Conservation (phyloP, 2,888 invertebrate genomes). For the Caenorhabditis drosophilae region DNA sequence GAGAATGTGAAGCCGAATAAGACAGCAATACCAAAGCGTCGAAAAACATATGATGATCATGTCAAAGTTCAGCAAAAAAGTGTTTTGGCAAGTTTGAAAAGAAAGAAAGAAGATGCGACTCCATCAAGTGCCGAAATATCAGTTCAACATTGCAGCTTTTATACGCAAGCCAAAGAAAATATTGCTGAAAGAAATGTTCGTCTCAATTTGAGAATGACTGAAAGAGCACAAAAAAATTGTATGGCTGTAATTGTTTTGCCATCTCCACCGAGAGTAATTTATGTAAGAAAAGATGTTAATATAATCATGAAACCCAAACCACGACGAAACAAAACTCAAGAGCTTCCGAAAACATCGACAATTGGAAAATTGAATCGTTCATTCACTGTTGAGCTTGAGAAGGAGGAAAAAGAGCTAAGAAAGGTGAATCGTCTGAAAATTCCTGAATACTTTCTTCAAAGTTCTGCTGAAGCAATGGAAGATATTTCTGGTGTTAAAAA, state of each 20-base stretch:
- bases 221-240: slow-evolving; percentile 48
- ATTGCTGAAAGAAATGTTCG: slow-evolving; percentile 58
- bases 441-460: slow-evolving; percentile 51
- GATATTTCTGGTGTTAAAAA: slow-evolving; percentile 46
- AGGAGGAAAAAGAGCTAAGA: slow-evolving; percentile 40
- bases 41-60: slow-evolving; percentile 33
- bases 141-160: slow-evolving; percentile 66
- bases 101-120: slow-evolving; percentile 36
- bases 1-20: slow-evolving; percentile 13
- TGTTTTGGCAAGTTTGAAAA: slow-evolving; percentile 41
- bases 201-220: slow-evolving; percentile 62
- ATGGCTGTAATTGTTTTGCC: slow-evolving; percentile 35
- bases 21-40: slow-evolving; percentile 25
- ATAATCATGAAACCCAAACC: slow-evolving; percentile 16
- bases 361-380: slow-evolving; percentile 45
- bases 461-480: slow-evolving; percentile 42
- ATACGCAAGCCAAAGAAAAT: slow-evolving; percentile 40
- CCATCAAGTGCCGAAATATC: slow-evolving; percentile 60
- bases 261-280: slow-evolving; percentile 43
- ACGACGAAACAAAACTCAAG: slow-evolving; percentile 38
- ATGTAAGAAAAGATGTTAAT: slow-evolving; percentile 39
- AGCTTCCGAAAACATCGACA: slow-evolving; percentile 28
- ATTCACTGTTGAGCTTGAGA: slow-evolving; percentile 40
- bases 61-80: slow-evolving; percentile 38
- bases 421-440: slow-evolving; percentile 49